Evolutionary conservation across 2,113 vertebrate species (phyloP).

Genomic region (Tupaia tana): DNA sequence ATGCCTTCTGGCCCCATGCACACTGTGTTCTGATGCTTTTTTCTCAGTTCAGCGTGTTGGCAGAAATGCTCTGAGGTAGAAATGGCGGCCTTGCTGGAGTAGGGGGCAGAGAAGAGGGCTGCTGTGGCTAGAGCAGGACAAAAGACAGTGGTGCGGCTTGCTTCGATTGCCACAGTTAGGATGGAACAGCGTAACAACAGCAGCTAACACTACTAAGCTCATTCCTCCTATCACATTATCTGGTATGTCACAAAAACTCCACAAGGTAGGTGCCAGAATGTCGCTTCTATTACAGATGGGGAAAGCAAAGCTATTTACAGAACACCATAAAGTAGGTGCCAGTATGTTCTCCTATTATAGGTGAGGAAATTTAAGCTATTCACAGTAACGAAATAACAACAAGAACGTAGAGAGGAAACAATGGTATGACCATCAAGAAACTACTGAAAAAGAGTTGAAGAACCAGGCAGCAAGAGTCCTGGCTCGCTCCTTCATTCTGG

Average conservation of each 20-base stretch:
- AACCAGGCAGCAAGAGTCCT: background rate
- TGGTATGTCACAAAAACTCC: background rate
- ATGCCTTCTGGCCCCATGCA: background rate
- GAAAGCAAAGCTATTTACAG: background rate
- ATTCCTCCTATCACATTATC: background rate
- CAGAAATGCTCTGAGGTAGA: background rate
- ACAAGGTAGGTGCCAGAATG: background rate
- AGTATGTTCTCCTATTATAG: background rate
- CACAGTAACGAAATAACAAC: background rate
- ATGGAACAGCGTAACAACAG: background rate
- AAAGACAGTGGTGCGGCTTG: background rate
- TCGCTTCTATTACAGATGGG: background rate
- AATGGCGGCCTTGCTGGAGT: background rate
- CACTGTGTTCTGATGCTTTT: background rate
- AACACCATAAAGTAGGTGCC: background rate
- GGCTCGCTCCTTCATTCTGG: background rate
- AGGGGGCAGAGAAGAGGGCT: background rate
- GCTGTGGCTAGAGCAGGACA: background rate
- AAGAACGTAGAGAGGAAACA: background rate
- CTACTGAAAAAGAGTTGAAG: background rate
- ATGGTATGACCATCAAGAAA: background rate
- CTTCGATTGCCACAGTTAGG: background rate
- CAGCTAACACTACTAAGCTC: background rate
- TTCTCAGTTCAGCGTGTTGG: background rate
- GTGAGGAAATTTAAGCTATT: background rate